A percentile compares a stretch with the other conserved stretches of the same genome.
phyloP scores from a whole-genome alignment of 2,888 invertebrate species.

The Agrilus mali region DNA sequence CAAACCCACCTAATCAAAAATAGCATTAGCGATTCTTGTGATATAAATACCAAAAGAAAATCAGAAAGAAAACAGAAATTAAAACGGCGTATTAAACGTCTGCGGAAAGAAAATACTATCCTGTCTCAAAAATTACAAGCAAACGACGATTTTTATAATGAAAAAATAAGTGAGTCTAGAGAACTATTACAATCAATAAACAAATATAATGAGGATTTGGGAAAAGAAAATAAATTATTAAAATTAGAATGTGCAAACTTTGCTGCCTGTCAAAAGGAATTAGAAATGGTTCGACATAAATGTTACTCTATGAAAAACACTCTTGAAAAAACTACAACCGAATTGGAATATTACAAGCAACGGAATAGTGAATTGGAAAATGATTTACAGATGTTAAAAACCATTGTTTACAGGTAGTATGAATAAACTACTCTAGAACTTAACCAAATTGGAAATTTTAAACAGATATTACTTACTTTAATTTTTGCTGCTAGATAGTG shows the following conservation, averaged over 20 bases:
- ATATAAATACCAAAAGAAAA: too few species aligned
- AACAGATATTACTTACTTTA: too few species aligned
- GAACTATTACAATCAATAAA: constrained; percentile 47
- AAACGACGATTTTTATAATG: constrained; percentile 34
- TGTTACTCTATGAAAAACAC: constrained; percentile 36
- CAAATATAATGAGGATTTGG: constrained; percentile 47
- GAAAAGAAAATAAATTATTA: constrained; percentile 47
- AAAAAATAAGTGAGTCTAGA: constrained; percentile 48
- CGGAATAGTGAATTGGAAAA: constrained; percentile 47
- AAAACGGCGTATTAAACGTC: constrained; percentile 32
- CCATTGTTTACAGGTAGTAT: constrained; percentile 45
- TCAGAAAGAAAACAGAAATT: constrained; percentile 2
- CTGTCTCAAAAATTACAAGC: constrained; percentile 40
- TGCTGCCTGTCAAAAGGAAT: constrained; percentile 39
- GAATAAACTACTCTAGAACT: too few species aligned
- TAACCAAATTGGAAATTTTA: too few species aligned
- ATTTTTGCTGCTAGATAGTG: too few species aligned
- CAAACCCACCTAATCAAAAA: constrained; percentile 5
- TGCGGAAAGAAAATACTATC: constrained; percentile 40
- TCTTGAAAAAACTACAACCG: constrained; percentile 38
- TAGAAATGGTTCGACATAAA: constrained; percentile 36
- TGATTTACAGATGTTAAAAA: constrained; percentile 63
- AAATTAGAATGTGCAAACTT: constrained; percentile 39
- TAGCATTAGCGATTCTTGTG: too few species aligned
- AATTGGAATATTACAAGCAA: constrained; percentile 38